Evolutionary conservation across 2,888 invertebrate species (phyloP).

Genomic region (Drepanosiphum platanoidis): DNA sequence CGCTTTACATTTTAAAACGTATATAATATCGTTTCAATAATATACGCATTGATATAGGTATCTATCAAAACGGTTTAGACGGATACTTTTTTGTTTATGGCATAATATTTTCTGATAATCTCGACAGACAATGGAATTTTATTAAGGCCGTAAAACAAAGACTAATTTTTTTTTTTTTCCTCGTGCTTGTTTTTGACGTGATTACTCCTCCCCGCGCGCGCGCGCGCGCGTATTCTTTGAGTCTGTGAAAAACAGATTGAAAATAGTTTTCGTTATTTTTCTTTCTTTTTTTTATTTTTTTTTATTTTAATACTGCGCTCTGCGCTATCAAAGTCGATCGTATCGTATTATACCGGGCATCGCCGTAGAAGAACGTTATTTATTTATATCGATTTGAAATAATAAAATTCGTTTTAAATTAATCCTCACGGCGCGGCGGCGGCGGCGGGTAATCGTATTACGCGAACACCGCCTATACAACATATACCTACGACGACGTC

Average conservation of each 20-base stretch:
- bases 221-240: constrained; percentile 3
- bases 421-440: too few species aligned
- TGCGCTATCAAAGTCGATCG: neutral
- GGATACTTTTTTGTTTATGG: constrained; percentile 1
- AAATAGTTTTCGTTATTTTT: neutral
- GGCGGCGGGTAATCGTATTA: neutral
- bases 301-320: neutral
- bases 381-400: neutral
- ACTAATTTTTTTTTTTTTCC: neutral
- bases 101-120: constrained; percentile 24
- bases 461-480: neutral
- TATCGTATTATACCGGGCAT: neutral
- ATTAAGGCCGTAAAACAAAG: constrained; percentile 28
- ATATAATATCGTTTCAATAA: too few species aligned
- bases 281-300: neutral
- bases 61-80: constrained; percentile 19
- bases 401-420: constrained; percentile 6
- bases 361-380: neutral
- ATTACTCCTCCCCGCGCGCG: too few species aligned
- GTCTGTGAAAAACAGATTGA: neutral
- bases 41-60: too few species aligned
- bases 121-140: constrained; percentile 22
- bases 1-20: neutral
- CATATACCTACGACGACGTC: too few species aligned
- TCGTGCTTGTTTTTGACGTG: constrained; percentile 36